Evolutionary conservation across 2,888 invertebrate species (phyloP), one percentile per base, ranked within the genome.

Genomic region (Lysandra coridon): DNA sequence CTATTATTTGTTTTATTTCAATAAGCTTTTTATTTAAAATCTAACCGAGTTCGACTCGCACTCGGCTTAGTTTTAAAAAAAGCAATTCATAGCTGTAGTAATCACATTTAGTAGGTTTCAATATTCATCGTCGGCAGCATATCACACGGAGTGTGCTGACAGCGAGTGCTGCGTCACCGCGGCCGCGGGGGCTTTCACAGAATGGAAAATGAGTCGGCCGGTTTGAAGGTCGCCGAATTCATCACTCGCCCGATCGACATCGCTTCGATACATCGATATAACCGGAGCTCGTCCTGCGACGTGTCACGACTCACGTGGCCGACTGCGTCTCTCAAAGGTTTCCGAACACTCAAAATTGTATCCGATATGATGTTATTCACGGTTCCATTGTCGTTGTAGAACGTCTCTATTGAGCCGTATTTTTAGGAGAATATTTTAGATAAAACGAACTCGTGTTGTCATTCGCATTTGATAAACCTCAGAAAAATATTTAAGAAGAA

Each of bases 131-230:
- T 23, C 1, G 60, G 6, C 60, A 23, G 17, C 60, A 62, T 7
- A 62, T 62, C n/a, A 62, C n/a, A 7, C 4, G 1, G 53, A 53
- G 14, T 14, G 53, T 12, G 53, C 14, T 14, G 53, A 53, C 53
- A 4, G 17, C 57, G 14, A 57, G 12, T 33, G 69, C 69, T 33
- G 69, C 69, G 69, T 69, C 69, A 69, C 69, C 14, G 12, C 14
- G 44, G 44, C 10, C 53, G 14, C 53, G 69, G 23, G 14, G 14
- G 33, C 69, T 69, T 69, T 69, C 30, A 69, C 69, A 69, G 33
- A 69, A 69, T 69, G 33, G 69, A 33, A 69, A 30, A 69, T 69
- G 69, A 69, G 69, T 69, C 33, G 69, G 33, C 33, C 10, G 33
- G 33, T 33, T 69, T 14, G 69, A 33, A 69, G 69, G 69, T 69